Conservation (phyloP, 2,113 vertebrate species). For the Gallinago paraguaiae region DNA sequence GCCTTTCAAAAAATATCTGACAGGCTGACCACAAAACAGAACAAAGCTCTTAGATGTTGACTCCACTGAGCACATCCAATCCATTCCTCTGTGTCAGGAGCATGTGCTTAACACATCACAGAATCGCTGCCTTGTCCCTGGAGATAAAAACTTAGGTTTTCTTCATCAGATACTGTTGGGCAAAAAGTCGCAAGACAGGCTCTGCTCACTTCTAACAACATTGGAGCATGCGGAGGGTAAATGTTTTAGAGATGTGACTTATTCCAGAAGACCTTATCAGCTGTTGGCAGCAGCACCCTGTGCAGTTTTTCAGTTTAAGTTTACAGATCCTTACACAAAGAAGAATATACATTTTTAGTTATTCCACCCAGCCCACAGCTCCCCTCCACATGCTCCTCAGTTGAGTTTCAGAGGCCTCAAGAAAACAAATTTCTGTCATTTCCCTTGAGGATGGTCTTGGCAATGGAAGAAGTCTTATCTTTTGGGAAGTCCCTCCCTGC, state of each 20-base stretch:
- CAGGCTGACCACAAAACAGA: neutral
- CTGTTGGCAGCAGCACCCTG: neutral
- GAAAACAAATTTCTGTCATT: neutral
- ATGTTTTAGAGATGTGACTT: neutral
- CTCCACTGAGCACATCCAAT: neutral
- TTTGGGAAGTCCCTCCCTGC: neutral
- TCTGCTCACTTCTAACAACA: neutral
- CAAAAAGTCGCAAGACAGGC: neutral
- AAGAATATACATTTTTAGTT: neutral
- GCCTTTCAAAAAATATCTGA: neutral
- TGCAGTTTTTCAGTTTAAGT: neutral
- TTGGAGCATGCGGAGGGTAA: neutral
- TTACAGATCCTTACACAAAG: neutral
- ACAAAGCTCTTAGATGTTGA: neutral
- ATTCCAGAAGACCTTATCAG: neutral
- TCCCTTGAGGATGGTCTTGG: neutral
- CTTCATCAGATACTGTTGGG: neutral
- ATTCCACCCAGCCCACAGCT: fast-evolving
- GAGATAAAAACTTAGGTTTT: neutral
- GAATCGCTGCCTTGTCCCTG: neutral
- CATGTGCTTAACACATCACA: neutral
- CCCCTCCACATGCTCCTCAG: neutral
- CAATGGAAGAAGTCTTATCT: neutral
- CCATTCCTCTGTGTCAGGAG: neutral
- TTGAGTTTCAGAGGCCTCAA: neutral